Base-by-base conservation (phyloP, 2,888 invertebrate genomes). In the Mythimna albipuncta region DNA sequence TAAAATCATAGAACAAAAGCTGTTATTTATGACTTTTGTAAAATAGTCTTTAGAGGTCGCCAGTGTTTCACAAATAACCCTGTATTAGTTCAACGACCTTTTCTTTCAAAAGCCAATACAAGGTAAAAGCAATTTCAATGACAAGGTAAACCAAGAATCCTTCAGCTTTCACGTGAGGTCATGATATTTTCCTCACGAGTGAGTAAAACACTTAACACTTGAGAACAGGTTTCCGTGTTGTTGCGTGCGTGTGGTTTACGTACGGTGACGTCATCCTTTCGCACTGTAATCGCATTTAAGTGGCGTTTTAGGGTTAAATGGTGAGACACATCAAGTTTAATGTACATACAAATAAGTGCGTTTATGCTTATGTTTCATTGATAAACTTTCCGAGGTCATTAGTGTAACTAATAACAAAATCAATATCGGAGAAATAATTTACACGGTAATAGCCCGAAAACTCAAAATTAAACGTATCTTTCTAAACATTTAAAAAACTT, bases 171-270 rank as follows among this genome's bases (percentile, higher is more conserved):
- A 52, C 21, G 5, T 47, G 54, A 59, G 26, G 55, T 55, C 32
- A 26, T 52, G 41, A 64, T 59, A 57, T 67, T 70, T 77, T 77
- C 38, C 47, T 54, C 5, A 11, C n/a, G 61, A 64, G 9, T 57
- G 19, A 67, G 57, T 77, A 64, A 81, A 79, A 77, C 79, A 78
- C 79, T 79, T 72, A 78, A 72, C 66, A 67, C 59, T 82, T 54
- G 62, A 59, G 13, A 77, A 65, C 64, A 50, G 35, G 50, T 64
- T 82, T 67, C 79, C 66, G 57, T 59, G n/a, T 64, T 71, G 64
- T 61, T 58, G 66, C 64, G 82, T 78, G 81, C 69, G 78, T 67
- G 65, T 67, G 58, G 54, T n/a, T 71, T 62, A 71, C 72, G 21
- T 71, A 82, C n/a, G 57, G 54, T 81, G 77, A 81, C 82, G 82